phyloP scores from a whole-genome alignment of 2,888 invertebrate genomes.

The Ophion ellenae region DNA sequence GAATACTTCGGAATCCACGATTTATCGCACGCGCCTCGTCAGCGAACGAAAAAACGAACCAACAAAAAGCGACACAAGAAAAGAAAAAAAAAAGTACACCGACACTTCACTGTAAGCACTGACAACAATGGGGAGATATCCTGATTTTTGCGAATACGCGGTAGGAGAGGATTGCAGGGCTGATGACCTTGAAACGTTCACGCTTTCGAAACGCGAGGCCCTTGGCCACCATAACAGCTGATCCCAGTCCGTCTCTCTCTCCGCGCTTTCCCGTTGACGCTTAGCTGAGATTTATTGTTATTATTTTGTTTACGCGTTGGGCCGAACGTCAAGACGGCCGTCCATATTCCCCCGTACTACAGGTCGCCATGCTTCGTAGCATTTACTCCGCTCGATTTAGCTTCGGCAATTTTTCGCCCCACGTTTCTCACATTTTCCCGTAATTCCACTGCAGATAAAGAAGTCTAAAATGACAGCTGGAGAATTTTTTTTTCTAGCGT shows the following conservation, averaged over 20 bases:
- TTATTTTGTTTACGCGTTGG: neutral
- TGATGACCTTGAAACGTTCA: conserved; percentile 54
- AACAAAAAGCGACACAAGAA: neutral
- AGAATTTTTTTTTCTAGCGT: too few species aligned
- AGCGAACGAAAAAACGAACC: neutral
- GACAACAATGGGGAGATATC: neutral
- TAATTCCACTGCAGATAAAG: too few species aligned
- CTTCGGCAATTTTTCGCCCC: too few species aligned
- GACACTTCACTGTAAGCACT: conserved; percentile 19
- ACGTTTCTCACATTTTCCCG: too few species aligned
- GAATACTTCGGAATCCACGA: conserved; percentile 66
- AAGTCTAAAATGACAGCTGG: too few species aligned
- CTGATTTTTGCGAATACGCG: conserved; percentile 34
- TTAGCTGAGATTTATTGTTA: neutral
- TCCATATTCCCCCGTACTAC: conserved; percentile 4
- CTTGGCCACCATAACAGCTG: conserved; percentile 54
- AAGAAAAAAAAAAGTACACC: neutral
- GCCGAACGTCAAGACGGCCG: conserved; percentile 32
- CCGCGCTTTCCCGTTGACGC: neutral
- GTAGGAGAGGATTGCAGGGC: neutral
- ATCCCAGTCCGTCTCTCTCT: conserved; percentile 14
- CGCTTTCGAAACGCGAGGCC: conserved; percentile 55
- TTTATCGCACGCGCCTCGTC: conserved; percentile 58
- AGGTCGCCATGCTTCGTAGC: too few species aligned
- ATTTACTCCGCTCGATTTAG: too few species aligned